Evolutionary conservation across 92 coral and sea anemone genomes (phyloP).

Genomic region (Siderastrea radians): DNA sequence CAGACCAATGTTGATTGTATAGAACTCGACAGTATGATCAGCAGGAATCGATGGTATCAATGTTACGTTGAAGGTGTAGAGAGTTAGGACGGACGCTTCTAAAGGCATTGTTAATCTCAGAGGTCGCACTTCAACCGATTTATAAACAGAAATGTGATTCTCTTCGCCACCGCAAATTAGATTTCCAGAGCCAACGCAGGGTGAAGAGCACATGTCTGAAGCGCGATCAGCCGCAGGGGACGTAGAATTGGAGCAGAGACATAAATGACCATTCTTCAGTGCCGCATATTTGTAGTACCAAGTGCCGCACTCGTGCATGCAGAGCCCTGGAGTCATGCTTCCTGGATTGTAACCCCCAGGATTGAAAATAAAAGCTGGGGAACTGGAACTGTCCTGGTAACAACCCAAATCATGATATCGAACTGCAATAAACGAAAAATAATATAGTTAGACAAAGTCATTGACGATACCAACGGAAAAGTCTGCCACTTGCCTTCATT

Average conservation of each 20-base stretch:
- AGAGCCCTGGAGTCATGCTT: slow-evolving; percentile 75
- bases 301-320: slow-evolving; percentile 69
- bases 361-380: slow-evolving; percentile 33
- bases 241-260: slow-evolving; percentile 68
- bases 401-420: slow-evolving; percentile 37
- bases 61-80: slow-evolving; percentile 32
- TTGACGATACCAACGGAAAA: too few species aligned
- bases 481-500: too few species aligned
- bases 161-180: slow-evolving; percentile 74
- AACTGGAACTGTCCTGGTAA: slow-evolving; percentile 18
- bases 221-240: slow-evolving; percentile 2
- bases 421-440: background rate
- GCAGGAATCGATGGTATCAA: slow-evolving; percentile 4
- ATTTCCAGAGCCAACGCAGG: slow-evolving; percentile 80
- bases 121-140: slow-evolving; percentile 27
- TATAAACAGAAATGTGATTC: slow-evolving; percentile 35
- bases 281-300: slow-evolving; percentile 65
- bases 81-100: slow-evolving; percentile 10
- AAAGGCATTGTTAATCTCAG: slow-evolving; percentile 29
- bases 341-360: slow-evolving; percentile 69
- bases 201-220: slow-evolving; percentile 58
- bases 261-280: slow-evolving; percentile 61
- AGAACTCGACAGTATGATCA: slow-evolving; percentile 19
- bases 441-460: background rate
- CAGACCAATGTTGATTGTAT: slow-evolving; percentile 46